These are phyloP conservation scores for Panagrolaimus sp. DNA, from an alignment of 1,140 invertebrate species.

Conservation along the genomic window DNA sequence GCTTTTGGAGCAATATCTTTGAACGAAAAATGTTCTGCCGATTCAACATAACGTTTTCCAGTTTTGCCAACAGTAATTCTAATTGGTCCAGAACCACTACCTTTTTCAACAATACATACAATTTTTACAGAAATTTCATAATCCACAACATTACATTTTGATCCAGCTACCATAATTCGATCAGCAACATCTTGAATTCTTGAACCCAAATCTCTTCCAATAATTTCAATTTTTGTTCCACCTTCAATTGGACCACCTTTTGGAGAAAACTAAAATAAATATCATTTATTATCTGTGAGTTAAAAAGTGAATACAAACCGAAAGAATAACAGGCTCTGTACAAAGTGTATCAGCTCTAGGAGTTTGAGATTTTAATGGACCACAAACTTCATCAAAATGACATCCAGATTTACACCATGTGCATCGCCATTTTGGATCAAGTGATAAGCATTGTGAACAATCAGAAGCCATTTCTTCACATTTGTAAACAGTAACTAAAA, in stretches of 20 bases:
- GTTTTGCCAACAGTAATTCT: slow-evolving; percentile 45
- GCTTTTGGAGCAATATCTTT: slow-evolving; percentile 75
- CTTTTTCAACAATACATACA: slow-evolving; percentile 31
- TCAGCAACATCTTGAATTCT: slow-evolving; percentile 79
- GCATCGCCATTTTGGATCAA: slow-evolving; percentile 75
- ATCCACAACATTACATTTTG: slow-evolving; percentile 68
- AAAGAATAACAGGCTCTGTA: slow-evolving; percentile 82
- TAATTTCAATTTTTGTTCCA: slow-evolving; percentile 86
- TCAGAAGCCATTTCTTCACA: slow-evolving; percentile 87
- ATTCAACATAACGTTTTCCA: slow-evolving; percentile 35
- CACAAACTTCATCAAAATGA: slow-evolving; percentile 74
- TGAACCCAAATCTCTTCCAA: slow-evolving; percentile 87
- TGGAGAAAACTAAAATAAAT: slow-evolving; percentile 72
- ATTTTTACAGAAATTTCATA: slow-evolving; percentile 47
- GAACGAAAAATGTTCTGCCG: slow-evolving; percentile 61
- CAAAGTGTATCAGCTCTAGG: slow-evolving; percentile 69
- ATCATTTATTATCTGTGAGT: not conserved
- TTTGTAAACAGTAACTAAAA: slow-evolving; percentile 77
- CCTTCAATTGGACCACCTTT: slow-evolving; percentile 87
- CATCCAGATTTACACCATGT: slow-evolving; percentile 84
- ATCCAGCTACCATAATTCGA: slow-evolving; percentile 81
- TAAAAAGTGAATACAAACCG: slow-evolving; percentile 63
- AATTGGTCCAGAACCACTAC: slow-evolving; percentile 41
- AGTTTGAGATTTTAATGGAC: slow-evolving; percentile 61
- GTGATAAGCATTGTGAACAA: slow-evolving; percentile 83